Evolutionary conservation across 2,113 vertebrate genomes (phyloP).

Genomic region (Geococcyx californianus): DNA sequence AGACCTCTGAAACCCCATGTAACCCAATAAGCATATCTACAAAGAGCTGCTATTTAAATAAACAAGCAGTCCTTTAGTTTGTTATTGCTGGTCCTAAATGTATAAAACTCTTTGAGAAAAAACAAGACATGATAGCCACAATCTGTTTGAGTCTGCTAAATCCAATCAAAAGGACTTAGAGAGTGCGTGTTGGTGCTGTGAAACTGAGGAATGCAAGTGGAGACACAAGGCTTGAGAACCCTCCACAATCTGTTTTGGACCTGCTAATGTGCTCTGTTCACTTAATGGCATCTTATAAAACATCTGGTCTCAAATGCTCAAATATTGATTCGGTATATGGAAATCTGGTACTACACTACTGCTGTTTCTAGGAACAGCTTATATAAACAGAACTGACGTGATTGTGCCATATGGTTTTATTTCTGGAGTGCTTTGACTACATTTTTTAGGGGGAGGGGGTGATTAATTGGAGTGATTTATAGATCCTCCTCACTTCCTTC

Average conservation of each 20-base stretch:
- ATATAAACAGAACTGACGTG: constrained; percentile 85
- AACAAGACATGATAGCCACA: constrained; percentile 44
- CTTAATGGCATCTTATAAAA: constrained; percentile 97
- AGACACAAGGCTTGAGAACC: constrained; percentile 57
- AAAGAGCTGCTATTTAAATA: constrained; percentile 65
- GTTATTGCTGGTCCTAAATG: constrained; percentile 73
- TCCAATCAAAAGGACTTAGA: constrained; percentile 35
- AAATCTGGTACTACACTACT: constrained; percentile 81
- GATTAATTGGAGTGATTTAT: constrained; percentile 79
- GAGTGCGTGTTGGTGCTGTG: constrained; percentile 73
- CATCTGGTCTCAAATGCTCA: constrained; percentile 87
- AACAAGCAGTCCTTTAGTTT: constrained; percentile 73
- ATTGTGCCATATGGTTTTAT: constrained; percentile 77
- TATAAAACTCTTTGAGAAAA: constrained; percentile 68
- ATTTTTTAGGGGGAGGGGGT: constrained; percentile 67
- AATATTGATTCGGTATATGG: constrained; percentile 92
- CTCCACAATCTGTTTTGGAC: constrained; percentile 49
- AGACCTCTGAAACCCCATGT: constrained; percentile 2
- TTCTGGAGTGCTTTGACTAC: constrained; percentile 74
- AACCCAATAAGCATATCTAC: constrained; percentile 15
- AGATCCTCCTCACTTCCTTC: constrained; percentile 57
- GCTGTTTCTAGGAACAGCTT: constrained; percentile 89
- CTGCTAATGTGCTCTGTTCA: constrained; percentile 70
- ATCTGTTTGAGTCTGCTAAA: constrained; percentile 69
- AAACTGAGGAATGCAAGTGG: constrained; percentile 77